phyloP scores from a whole-genome alignment of 2,888 invertebrate genomes.

The Ophion obscuratus region DNA sequence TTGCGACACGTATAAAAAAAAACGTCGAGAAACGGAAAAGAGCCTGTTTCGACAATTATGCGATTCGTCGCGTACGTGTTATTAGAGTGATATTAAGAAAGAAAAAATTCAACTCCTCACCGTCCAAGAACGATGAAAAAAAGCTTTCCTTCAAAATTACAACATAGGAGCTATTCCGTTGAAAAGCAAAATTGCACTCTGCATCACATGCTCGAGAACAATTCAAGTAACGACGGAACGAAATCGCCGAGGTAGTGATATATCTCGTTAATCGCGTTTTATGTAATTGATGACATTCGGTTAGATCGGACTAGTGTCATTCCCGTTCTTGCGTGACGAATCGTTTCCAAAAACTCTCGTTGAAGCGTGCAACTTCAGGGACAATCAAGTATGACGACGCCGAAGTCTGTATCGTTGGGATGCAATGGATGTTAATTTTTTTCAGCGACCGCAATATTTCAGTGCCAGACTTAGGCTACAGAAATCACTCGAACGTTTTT shows the following conservation, averaged over 20 bases:
- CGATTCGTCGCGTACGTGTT: neutral
- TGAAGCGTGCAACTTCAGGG: neutral
- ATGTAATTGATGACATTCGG: too few relatives aligned
- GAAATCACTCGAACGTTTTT: too few relatives aligned
- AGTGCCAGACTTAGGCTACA: too few relatives aligned
- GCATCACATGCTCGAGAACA: neutral
- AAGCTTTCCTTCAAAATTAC: neutral
- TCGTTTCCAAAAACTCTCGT: neutral
- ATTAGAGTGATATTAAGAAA: neutral
- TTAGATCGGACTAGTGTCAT: too few relatives aligned
- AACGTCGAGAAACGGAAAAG: constrained; percentile 24
- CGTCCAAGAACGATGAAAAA: neutral
- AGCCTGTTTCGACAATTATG: neutral
- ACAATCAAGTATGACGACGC: neutral
- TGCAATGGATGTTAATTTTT: too few relatives aligned
- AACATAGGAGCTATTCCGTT: neutral
- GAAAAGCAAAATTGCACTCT: neutral
- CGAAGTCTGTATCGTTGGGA: too few relatives aligned
- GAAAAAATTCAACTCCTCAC: neutral
- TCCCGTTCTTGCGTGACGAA: too few relatives aligned
- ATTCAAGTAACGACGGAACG: neutral
- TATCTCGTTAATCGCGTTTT: too few relatives aligned
- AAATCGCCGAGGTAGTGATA: too few relatives aligned
- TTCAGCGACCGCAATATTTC: too few relatives aligned
- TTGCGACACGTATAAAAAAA: constrained; percentile 11